Conservation (phyloP, 2,888 invertebrate species). For the Iphiclides podalirius region DNA sequence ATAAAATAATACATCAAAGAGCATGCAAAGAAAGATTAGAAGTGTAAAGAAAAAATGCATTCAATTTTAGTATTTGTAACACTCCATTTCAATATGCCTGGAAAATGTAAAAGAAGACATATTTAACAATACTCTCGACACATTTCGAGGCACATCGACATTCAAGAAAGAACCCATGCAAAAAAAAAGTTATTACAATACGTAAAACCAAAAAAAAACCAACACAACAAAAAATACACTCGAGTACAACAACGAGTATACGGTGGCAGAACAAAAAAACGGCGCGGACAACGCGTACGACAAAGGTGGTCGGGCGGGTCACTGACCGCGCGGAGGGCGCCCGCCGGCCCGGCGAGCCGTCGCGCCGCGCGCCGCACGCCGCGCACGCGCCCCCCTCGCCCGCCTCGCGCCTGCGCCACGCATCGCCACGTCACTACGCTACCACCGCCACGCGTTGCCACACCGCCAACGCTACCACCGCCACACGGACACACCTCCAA, state of each 20-base stretch:
- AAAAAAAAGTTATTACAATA: no score
- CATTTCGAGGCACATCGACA: no score
- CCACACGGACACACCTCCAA: slow-evolving; percentile 21
- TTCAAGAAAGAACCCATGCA: no score
- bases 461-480: neutral
- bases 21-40: slow-evolving; percentile 15
- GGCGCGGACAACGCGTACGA: neutral
- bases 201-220: neutral
- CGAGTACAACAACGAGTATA: no score
- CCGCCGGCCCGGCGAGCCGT: slow-evolving; percentile 53
- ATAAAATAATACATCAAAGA: neutral
- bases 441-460: slow-evolving; percentile 10
- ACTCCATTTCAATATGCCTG: neutral
- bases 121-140: no score
- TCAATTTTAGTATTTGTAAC: slow-evolving; percentile 8
- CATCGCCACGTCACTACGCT: slow-evolving; percentile 31
- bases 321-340: slow-evolving; percentile 59
- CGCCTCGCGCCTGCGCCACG: slow-evolving; percentile 34
- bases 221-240: neutral
- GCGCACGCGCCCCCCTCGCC: slow-evolving; percentile 39
- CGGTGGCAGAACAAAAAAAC: no score
- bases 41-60: slow-evolving; percentile 1
- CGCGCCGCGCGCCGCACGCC: slow-evolving; percentile 45
- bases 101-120: no score
- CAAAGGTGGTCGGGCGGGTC: slow-evolving; percentile 21